A percentile compares a stretch with the other conserved stretches of the same genome.
These are phyloP conservation scores for Arctia plantaginis DNA, from an alignment of 2,888 invertebrate species.

Conservation along the genomic window DNA sequence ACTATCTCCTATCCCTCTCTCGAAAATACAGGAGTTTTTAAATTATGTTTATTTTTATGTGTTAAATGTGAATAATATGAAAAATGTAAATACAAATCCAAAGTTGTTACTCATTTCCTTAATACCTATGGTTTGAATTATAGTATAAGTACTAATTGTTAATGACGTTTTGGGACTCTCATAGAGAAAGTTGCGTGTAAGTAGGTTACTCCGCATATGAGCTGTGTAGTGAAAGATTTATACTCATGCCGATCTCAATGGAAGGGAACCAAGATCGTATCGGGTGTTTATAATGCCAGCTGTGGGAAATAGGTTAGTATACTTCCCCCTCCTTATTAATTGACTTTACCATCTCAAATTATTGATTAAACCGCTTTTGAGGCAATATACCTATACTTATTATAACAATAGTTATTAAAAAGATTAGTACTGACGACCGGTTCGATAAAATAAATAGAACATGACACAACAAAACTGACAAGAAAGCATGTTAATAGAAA, in stretches of 20 bases:
- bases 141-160: not conserved
- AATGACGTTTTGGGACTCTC: not conserved
- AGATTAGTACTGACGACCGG: not conserved
- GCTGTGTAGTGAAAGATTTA: conserved; percentile 19
- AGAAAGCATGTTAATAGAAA: not conserved
- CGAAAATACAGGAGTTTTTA: too few species aligned
- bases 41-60: too few species aligned
- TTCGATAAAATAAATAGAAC: not conserved
- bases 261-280: conserved; percentile 49
- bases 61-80: not conserved
- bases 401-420: not conserved
- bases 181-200: conserved; percentile 31
- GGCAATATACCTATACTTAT: not conserved
- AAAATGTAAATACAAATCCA: not conserved
- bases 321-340: not conserved
- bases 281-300: conserved; percentile 43
- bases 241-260: conserved; percentile 30
- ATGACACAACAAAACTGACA: not conserved
- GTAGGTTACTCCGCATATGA: conserved; percentile 36
- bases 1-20: too few species aligned
- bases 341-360: not conserved
- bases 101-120: not conserved
- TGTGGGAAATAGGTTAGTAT: conserved; percentile 46
- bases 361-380: not conserved
- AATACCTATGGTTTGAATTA: not conserved